A percentile compares a stretch with the other conserved stretches of the same genome.
These are phyloP conservation scores for Latrodectus elegans DNA, from an alignment of 2,888 invertebrate genomes.

Conservation along the genomic window DNA sequence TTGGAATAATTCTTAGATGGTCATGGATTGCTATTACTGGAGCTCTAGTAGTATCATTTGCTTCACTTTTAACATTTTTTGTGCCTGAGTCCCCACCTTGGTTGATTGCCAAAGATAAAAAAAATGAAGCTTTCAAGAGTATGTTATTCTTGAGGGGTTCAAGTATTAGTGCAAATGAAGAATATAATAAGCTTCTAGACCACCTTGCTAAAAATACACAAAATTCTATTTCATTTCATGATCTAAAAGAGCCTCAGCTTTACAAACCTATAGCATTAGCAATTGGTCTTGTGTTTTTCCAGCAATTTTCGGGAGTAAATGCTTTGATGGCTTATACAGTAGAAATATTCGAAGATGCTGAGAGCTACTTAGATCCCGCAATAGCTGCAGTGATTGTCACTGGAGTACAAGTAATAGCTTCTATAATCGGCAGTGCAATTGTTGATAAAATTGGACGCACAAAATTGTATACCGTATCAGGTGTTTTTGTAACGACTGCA, in stretches of 20 bases:
- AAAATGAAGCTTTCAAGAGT: constrained; percentile 71
- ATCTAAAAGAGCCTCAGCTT: constrained; percentile 72
- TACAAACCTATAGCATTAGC: constrained; percentile 73
- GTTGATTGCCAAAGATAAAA: constrained; percentile 51
- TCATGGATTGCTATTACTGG: constrained; percentile 58
- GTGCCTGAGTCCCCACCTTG: constrained; percentile 70
- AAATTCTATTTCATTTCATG: constrained; percentile 71
- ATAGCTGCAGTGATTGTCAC: constrained; percentile 74
- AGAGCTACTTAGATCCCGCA: constrained; percentile 71
- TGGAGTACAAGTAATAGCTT: constrained; percentile 74
- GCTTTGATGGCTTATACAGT: constrained; percentile 76
- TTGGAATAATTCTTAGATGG: constrained; percentile 67
- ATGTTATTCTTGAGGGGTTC: constrained; percentile 72
- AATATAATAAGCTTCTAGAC: constrained; percentile 35
- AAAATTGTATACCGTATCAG: constrained; percentile 74
- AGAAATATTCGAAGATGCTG: constrained; percentile 74
- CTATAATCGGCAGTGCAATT: constrained; percentile 73
- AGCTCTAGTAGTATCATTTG: constrained; percentile 39
- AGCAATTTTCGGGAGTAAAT: constrained; percentile 76
- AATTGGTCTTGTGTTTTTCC: constrained; percentile 74
- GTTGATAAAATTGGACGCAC: constrained; percentile 75
- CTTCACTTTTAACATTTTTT: constrained; percentile 40
- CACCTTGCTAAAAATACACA: constrained; percentile 8
- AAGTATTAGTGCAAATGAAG: constrained; percentile 69
- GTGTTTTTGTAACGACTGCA: constrained; percentile 73